phyloP scores from a whole-genome alignment of 1,140 invertebrate genomes.

The Geopemphigus sp. region DNA sequence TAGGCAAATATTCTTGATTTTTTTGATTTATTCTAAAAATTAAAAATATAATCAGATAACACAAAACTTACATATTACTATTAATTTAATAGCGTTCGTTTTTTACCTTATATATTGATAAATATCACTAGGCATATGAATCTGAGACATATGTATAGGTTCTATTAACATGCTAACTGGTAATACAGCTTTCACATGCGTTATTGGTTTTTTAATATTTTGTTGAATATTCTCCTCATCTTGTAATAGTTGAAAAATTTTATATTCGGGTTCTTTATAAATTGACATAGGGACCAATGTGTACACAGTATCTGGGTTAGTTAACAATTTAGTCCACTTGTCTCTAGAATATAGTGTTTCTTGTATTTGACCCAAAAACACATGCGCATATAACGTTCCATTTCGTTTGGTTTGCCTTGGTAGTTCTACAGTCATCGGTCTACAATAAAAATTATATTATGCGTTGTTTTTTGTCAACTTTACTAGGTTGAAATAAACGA shows the following conservation, averaged over 20 bases:
- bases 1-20: conserved; percentile 33
- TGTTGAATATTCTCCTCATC: conserved; percentile 10
- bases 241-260: conserved; percentile 42
- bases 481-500: too few relatives aligned
- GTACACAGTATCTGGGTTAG: conserved; percentile 18
- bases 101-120: conserved; percentile 44
- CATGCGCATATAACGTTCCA: conserved; percentile 36
- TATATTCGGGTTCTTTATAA: conserved; percentile 37
- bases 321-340: conserved; percentile 29
- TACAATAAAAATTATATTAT: conserved; percentile 2
- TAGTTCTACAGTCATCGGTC: conserved; percentile 27
- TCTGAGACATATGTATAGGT: conserved; percentile 37
- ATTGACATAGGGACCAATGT: conserved; percentile 38
- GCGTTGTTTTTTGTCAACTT: too few relatives aligned
- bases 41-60: background rate
- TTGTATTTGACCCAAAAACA: conserved; percentile 15
- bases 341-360: background rate
- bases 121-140: conserved; percentile 41
- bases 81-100: background rate
- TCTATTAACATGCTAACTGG: conserved; percentile 39
- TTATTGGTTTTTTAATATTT: conserved; percentile 28
- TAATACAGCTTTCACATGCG: conserved; percentile 36
- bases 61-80: background rate
- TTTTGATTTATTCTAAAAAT: conserved; percentile 15
- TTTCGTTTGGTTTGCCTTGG: conserved; percentile 26